Base-by-base conservation (phyloP, 2,888 invertebrate species). In the Pediacus dermestoides region DNA sequence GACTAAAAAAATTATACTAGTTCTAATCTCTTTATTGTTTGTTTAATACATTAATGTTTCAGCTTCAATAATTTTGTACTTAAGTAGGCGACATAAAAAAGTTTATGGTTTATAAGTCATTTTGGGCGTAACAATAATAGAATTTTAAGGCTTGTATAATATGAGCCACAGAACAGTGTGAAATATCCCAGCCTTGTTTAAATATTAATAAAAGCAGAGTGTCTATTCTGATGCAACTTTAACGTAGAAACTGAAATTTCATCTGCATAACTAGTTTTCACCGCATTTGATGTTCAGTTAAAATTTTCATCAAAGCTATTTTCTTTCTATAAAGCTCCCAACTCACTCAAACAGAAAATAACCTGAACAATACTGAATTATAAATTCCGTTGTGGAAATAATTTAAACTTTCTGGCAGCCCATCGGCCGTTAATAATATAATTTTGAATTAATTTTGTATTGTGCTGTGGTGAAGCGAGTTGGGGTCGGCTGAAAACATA, bases 211-310 rank as follows among this genome's bases (percentile, higher is more conserved):
- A 7, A 23, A 18, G 11, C 13, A 18, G 31, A 16, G 12, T 28
- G 22, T 13, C 37, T 26, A 32, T 37, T 32, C 15, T 33, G 28
- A 7, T 33, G 38, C 28, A 33, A 27, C 18, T 33, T 38, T 33
- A 33, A 38, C 32, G 21, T 33, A 38, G 32, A 34, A 30, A 39
- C 39, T 39, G 16, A 34, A 37, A 34, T 42, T 34, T 42, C 39
- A 50, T 50, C 50, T 50, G 40, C 47, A 47, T 47, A 50, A 50
- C 50, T 44, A 45, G 50, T 50, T 47, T 42, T 32, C 28, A 37
- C 26, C 41, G 42, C 28, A 37, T 36, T 38, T 42, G 25, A 25
- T 38, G 42, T 44, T 34, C 25, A 39, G 40, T 38, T 50, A 39
- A 47, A 45, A 48, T 33, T 48, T 50, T 50, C 50, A 50, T 50